Base-by-base conservation (phyloP, 2,888 invertebrate genomes). In the Agrilus cyanescens region DNA sequence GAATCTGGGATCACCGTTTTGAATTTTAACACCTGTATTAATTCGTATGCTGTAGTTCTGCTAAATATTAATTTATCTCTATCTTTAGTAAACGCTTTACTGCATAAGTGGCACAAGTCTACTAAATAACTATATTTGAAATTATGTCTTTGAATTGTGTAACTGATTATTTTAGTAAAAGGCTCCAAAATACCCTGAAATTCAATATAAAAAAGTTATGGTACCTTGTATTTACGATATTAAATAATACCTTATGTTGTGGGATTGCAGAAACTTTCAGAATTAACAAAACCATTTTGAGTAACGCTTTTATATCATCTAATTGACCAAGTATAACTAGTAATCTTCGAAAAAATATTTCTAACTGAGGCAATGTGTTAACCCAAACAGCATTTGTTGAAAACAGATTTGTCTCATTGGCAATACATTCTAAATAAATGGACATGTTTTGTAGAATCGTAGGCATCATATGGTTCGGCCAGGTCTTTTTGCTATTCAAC, bases 1-100 rank as follows among this genome's bases (percentile, higher is more conserved):
- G 87, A 84, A 65, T 97, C 96, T 0, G 96, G 95, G 51, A 97
- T 82, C 30, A 83, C 84, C 10, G 85, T 85, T 71, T 97, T 97
- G 63, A 97, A 95, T 63, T 95, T 87, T 46, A 98, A 73, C 0
- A 94, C 95, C 65, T 95, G 94, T 37, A 96, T 84, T 52, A 98
- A 73, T 68, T 98, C 97, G 62, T 84, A 89, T 34, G 96, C 89
- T 41, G 95, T 80, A 57, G 90, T 88, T 40, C 97, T 75, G 40
- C 94, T 89, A 37, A 97, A 74, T 49, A 89, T 79, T 62, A 93
- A 74, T 71, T 94, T 95, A 69, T 98, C 98, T 15, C 97, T 73
- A 66, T 98, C 98, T 64, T 88, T 82, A 4, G 77, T 77, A 65
- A 95, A 94, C 7, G 86, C 88, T 53, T 93, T 76, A 59, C 88